Base-by-base conservation (phyloP, 2,888 invertebrate species). In the Eretmocerus hayati region DNA sequence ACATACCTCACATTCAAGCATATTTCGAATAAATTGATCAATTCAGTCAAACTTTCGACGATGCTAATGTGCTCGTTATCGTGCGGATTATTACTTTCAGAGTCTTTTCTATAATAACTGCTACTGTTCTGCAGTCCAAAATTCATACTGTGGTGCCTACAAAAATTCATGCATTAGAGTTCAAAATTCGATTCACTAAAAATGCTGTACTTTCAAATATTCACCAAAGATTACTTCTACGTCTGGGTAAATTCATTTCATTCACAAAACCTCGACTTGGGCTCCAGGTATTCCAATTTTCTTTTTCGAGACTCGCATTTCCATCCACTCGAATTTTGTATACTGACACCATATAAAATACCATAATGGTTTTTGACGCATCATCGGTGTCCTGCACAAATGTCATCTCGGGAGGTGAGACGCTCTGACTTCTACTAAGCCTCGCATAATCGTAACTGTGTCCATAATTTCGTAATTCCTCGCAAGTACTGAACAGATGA, bases 291-390 rank as follows among this genome's bases (percentile, higher is more conserved):
- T 46, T 43, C 50, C 47, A 42, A 9, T 26, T 9, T 11, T 53
- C 50, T 13, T 46, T n/a, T 1, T 30, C 37, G 5, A 53, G 32
- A 3, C 32, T 70, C 5, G 64, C 57, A 47, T 71, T 71, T 18
- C 21, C 18, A 2, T 46, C 46, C 1, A 46, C 16, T 3, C 71
- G 63, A 21, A 72, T 66, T 38, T 71, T 72, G 48, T 68, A 72
- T 1, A 64, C 59, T 26, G 69, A 65, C 1, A 64, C 56, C 5
- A 67, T 56, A 40, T 65, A 64, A 50, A 67, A 71, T 1, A 60
- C 58, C 26, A 60, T 59, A 0, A 62, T 60, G 4, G 55, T 51
- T 32, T 66, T 65, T 2, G 45, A 41, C 1, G 32, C 9, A 15
- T 43, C 21, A n/a, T 54, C 26, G 2, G 35, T 32, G 9, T 46